Evolutionary conservation across 2,888 invertebrate genomes (phyloP), one percentile per base, ranked within the genome.

Genomic region (Spisula solida): DNA sequence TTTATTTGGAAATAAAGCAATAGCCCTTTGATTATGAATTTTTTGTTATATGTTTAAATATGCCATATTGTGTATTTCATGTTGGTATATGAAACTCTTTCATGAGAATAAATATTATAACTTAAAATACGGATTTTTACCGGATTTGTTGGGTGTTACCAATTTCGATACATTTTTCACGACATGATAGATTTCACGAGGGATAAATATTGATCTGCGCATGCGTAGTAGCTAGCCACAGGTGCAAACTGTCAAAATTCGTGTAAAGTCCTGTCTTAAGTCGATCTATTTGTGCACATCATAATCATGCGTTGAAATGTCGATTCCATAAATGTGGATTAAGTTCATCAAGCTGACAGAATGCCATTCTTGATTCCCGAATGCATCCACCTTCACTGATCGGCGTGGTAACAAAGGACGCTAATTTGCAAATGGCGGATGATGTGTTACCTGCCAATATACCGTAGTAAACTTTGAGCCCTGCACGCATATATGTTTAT

Each of bases 371-470:
- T 34, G 75, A 34, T 31, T 34, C 25, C 75, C 16, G 18, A 10
- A 12, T 31, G 75, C 75, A 1, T 34, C 75, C 16, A 75, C 16
- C 16, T 31, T 34, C 34, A 10, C 16, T 5, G 31, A 31, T 75
- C 14, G 41, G 31, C 75, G 34, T 75, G 87, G 93, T 92, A 93
- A 93, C 93, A 92, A 93, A 92, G 91, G 93, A 93, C 93, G 93
- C 93, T 88, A 90, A 92, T 80, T 91, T 92, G 90, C 90, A 92
- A 92, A 92, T 92, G 92, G 92, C 92, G 90, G 86, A 89, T 31
- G 66, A 51, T 79, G 80, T 47, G 25, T 84, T 29, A 51, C 84
- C 51, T 80, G 48, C 20, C 12, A 8, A 48, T 34, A 16, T 25
- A 80, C 48, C 16, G n/a, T 51, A 18, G 12, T 41, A 14, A 78